Evolutionary conservation across 1,140 invertebrate species (phyloP).

Genomic region (Yoshiicerus persimilis): DNA sequence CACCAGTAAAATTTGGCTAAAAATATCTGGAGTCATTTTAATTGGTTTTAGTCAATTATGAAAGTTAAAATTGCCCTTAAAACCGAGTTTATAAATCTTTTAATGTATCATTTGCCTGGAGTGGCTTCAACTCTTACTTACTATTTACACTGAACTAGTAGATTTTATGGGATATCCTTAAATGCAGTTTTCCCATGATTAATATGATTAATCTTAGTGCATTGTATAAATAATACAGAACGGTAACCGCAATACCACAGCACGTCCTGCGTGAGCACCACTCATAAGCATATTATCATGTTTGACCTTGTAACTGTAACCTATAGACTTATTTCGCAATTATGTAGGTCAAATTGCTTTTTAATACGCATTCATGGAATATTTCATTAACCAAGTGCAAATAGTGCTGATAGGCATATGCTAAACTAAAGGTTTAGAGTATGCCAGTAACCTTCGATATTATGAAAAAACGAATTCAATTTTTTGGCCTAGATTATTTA

Average conservation of each 20-base stretch:
- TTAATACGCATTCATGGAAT: neutral
- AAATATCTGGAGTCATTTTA: neutral
- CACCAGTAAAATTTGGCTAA: neutral
- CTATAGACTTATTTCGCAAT: neutral
- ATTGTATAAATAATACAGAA: neutral
- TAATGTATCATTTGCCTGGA: too few species aligned
- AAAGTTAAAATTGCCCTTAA: neutral
- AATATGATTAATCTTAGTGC: neutral
- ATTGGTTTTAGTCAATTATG: neutral
- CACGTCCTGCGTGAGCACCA: neutral
- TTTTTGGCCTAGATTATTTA: too few species aligned
- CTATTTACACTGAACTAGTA: neutral
- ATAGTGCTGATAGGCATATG: neutral
- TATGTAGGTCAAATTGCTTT: neutral
- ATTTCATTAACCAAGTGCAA: neutral
- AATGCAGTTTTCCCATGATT: neutral
- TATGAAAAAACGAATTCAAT: too few species aligned
- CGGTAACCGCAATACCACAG: neutral
- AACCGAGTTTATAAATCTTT: too few species aligned
- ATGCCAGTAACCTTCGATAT: too few species aligned
- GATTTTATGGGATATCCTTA: neutral
- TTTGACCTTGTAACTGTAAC: neutral
- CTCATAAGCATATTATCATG: neutral
- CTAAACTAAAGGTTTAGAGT: too few species aligned
- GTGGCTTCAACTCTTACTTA: too few species aligned